These are phyloP conservation scores for Bombus vancouverensis DNA, from an alignment of 1,140 invertebrate species.

Conservation along the genomic window DNA sequence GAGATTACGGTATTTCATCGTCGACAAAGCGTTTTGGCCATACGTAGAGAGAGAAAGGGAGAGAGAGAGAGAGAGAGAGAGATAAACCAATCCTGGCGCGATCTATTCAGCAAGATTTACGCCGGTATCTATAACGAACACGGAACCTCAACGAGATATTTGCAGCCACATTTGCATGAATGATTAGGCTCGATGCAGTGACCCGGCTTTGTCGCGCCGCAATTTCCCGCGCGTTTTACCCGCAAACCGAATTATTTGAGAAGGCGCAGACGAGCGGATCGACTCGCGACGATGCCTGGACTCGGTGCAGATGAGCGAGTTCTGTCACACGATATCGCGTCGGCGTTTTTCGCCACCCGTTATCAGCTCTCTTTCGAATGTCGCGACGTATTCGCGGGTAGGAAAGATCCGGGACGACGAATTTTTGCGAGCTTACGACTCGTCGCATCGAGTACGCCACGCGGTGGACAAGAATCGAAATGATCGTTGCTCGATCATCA, in stretches of 20 bases:
- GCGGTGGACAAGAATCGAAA: too few species aligned
- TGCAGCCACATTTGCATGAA: conserved; percentile 13
- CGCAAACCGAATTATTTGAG: not conserved
- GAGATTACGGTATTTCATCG: conserved; percentile 47
- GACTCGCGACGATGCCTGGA: too few species aligned
- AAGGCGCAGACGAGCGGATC: not conserved
- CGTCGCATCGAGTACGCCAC: too few species aligned
- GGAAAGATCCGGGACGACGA: not conserved
- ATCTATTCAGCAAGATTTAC: conserved; percentile 51
- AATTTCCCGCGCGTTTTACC: not conserved
- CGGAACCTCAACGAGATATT: conserved; percentile 33
- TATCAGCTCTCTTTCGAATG: too few species aligned
- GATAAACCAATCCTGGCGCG: conserved; percentile 6
- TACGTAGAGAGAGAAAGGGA: not conserved
- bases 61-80: not conserved
- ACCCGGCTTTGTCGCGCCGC: not conserved
- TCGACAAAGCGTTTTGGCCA: conserved; percentile 29
- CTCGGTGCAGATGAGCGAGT: not conserved
- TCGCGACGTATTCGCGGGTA: not conserved
- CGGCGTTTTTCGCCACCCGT: too few species aligned
- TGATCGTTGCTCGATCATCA: too few species aligned
- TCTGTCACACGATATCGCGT: not conserved
- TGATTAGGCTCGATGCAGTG: conserved; percentile 26
- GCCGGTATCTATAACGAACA: conserved; percentile 36
- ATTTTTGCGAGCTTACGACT: not conserved